Evolutionary conservation across 2,888 invertebrate genomes (phyloP).

Genomic region (Ectemnius continuus): DNA sequence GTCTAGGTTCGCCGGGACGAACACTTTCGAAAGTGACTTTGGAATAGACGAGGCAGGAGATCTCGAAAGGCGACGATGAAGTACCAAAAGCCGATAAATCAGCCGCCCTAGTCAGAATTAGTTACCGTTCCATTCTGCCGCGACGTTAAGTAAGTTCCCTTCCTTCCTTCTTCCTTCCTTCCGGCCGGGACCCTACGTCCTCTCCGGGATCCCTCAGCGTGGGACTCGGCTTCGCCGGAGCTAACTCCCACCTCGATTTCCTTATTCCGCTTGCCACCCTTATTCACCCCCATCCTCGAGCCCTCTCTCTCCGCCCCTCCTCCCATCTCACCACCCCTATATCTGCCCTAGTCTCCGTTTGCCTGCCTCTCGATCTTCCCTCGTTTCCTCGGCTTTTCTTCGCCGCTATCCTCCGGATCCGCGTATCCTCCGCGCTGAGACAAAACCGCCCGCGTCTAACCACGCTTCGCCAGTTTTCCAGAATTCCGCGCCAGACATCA

Average conservation of each 20-base stretch:
- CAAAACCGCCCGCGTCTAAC: constrained; percentile 52
- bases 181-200: constrained; percentile 41
- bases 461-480: constrained; percentile 56
- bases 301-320: constrained; percentile 60
- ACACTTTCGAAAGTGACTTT: constrained; percentile 37
- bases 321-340: constrained; percentile 49
- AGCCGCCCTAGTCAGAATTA: constrained; percentile 70
- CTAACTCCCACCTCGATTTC: constrained; percentile 52
- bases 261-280: constrained; percentile 44
- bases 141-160: constrained; percentile 70
- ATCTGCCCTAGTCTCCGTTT: constrained; percentile 29
- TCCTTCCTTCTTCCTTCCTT: constrained; percentile 50
- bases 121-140: constrained; percentile 73
- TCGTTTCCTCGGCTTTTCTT: constrained; percentile 69
- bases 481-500: constrained; percentile 50
- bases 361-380: constrained; percentile 42
- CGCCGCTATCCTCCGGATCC: constrained; percentile 56
- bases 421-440: constrained; percentile 43
- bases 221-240: constrained; percentile 42
- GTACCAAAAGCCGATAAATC: constrained; percentile 73
- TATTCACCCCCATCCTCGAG: constrained; percentile 40
- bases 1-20: constrained; percentile 16
- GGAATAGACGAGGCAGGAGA: constrained; percentile 28
- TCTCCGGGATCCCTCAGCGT: constrained; percentile 46
- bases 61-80: constrained; percentile 56